Evolutionary conservation across 2,888 invertebrate species (phyloP).

Genomic region (Eristalis pertinax): DNA sequence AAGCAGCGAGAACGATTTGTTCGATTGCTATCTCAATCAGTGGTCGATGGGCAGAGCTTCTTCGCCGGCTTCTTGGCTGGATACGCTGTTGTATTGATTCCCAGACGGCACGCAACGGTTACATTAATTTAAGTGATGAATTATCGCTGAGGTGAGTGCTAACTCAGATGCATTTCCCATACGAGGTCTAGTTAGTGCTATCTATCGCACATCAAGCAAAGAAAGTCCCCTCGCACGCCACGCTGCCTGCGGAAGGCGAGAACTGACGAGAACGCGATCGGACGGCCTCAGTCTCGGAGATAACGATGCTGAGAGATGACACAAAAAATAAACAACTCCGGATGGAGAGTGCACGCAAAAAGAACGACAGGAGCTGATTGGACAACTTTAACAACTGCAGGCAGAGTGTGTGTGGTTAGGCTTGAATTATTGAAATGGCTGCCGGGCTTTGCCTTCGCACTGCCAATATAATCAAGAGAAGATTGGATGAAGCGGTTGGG

Average conservation of each 20-base stretch:
- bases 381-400: constrained; percentile 9
- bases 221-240: constrained; percentile 3
- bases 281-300: constrained; percentile 5
- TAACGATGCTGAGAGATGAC: constrained; percentile 38
- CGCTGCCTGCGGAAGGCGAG: too few species aligned
- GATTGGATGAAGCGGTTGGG: neutral
- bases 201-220: constrained; percentile 28
- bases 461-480: constrained; percentile 6
- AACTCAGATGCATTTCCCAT: constrained; percentile 37
- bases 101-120: constrained; percentile 59
- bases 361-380: constrained; percentile 33
- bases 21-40: constrained; percentile 69
- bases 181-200: constrained; percentile 31
- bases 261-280: too few species aligned
- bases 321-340: neutral
- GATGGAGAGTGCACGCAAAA: neutral
- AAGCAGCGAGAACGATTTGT: constrained; percentile 41
- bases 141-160: constrained; percentile 62
- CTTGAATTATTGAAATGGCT: constrained; percentile 65
- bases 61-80: constrained; percentile 26
- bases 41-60: constrained; percentile 33
- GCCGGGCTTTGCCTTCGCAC: constrained; percentile 25
- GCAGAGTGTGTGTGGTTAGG: constrained; percentile 25
- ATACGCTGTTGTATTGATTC: constrained; percentile 25
- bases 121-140: constrained; percentile 60